These are phyloP conservation scores for Cephus sareptanus DNA, from an alignment of 2,888 invertebrate species.

Conservation along the genomic window DNA sequence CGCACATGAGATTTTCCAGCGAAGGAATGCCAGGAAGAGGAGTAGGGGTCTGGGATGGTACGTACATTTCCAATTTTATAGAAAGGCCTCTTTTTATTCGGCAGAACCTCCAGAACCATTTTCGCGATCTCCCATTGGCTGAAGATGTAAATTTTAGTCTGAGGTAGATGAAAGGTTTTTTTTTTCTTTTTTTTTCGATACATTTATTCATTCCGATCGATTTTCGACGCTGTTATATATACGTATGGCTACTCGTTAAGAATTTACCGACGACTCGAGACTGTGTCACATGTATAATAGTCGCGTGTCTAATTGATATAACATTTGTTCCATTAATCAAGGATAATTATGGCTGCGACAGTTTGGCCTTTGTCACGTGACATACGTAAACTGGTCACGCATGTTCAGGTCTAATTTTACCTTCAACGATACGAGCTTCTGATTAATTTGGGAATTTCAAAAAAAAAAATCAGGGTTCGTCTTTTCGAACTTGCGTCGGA, in stretches of 20 bases:
- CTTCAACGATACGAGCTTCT: too few relatives aligned
- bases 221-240: not conserved
- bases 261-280: not conserved
- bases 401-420: too few relatives aligned
- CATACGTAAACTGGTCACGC: too few relatives aligned
- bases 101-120: not conserved
- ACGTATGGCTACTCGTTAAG: not conserved
- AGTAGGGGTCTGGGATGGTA: too few relatives aligned
- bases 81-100: not conserved
- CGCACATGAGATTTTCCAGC: not conserved
- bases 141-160: not conserved
- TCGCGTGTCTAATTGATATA: too few relatives aligned
- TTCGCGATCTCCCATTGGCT: not conserved
- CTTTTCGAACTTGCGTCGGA: not conserved
- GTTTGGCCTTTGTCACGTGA: too few relatives aligned
- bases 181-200: not conserved
- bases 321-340: too few relatives aligned
- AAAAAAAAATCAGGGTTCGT: too few relatives aligned
- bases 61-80: slow-evolving; percentile 1
- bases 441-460: too few relatives aligned
- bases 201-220: not conserved
- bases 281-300: too few relatives aligned
- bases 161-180: not conserved
- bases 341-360: too few relatives aligned
- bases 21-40: too few relatives aligned